Base-by-base conservation (phyloP, 1,140 invertebrate genomes). In the Listronotus oregonensis region DNA sequence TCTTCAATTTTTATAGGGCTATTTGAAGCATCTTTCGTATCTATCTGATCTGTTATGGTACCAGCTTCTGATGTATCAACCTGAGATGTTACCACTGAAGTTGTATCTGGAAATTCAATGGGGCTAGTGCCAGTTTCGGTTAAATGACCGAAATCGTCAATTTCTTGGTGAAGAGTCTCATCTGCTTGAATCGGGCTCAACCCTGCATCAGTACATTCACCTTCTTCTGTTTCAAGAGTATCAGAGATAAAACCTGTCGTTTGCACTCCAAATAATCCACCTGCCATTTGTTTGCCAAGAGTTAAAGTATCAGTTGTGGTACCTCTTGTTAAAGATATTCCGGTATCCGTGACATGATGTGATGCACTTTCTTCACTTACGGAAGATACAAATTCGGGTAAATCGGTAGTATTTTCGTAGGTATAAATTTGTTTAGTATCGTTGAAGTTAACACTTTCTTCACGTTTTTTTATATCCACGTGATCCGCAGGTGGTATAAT, bases 171-270 rank as follows among this genome's bases (percentile, higher is more conserved):
- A 12, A 68, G 57, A 27, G 74, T 72, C 49, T 82, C 81, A 71
- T 84, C 82, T 6, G 79, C 74, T 74, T 82, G 81, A 27, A 84
- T 84, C 21, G 83, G 82, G 71, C 82, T 84, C 40, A 84, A 67
- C 8, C 80, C 82, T 11, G 82, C 82, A 74, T 85, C 83, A 11
- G 83, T 84, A 18, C 82, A 73, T 75, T 84, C 82, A 14, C 73
- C 74, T 69, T 84, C 82, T 75, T 82, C 82, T 17, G 74, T 70
- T 66, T 82, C 80, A 32, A 77, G 75, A 58, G 79, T 82, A 71
- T 84, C 84, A 11, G 81, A 79, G 60, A 82, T 80, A 37, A 81
- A 76, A 12, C 79, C 75, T n/a, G 76, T 78, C 56, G 79, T 80
- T 67, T 71, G 71, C 15, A 61, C 73, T 52, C 75, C 77, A 64